Conservation (phyloP, 2,113 vertebrate species). For the Cranoglanis bouderius region DNA sequence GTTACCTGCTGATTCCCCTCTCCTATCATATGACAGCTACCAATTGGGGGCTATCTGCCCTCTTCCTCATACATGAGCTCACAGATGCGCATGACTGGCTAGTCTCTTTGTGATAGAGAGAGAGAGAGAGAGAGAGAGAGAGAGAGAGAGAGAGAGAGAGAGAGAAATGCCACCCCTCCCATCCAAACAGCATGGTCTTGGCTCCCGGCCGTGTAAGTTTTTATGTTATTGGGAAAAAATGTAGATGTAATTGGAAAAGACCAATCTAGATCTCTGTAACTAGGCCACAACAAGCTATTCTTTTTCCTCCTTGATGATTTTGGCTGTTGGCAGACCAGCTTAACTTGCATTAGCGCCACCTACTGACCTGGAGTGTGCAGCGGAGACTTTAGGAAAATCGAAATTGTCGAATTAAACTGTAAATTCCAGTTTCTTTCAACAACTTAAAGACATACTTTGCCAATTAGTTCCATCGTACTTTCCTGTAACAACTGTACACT, state of each 20-base stretch:
- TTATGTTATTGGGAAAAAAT: background rate
- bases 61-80: background rate
- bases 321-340: background rate
- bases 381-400: background rate
- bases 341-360: background rate
- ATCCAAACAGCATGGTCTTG: background rate
- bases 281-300: background rate
- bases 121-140: too few relatives aligned
- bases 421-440: background rate
- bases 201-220: too few relatives aligned
- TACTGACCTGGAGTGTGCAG: background rate
- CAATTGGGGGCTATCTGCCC: background rate
- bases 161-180: background rate
- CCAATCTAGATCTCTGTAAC: background rate
- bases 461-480: background rate
- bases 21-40: background rate
- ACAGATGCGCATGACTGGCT: background rate
- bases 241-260: background rate
- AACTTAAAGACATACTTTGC: too few relatives aligned
- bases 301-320: background rate
- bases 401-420: background rate
- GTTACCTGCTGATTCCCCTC: background rate
- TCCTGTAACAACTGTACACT: background rate
- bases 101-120: background rate
- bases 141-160: too few relatives aligned